Conservation (phyloP, 2,113 vertebrate genomes). For the Rutilus rutilus region DNA sequence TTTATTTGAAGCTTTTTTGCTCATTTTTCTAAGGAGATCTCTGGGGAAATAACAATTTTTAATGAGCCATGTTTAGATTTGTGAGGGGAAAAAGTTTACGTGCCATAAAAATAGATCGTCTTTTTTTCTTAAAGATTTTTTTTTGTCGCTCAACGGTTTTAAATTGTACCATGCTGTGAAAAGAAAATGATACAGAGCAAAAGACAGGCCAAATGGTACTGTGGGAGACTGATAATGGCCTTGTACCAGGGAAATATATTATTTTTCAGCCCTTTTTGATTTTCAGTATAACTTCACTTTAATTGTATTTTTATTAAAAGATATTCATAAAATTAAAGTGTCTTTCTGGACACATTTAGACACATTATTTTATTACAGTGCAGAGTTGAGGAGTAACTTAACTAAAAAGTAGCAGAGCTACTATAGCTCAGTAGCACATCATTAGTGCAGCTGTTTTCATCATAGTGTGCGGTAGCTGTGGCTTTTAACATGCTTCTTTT, state of each 20-base stretch:
- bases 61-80: slow-evolving; percentile 56
- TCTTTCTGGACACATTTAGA: not conserved
- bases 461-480: no score
- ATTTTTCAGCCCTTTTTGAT: slow-evolving; percentile 32
- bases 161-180: slow-evolving; percentile 17
- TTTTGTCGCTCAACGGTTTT: slow-evolving; percentile 24
- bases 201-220: slow-evolving; percentile 12
- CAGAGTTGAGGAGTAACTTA: not conserved
- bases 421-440: not conserved
- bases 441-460: not conserved
- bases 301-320: not conserved
- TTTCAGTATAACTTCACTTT: slow-evolving; percentile 10
- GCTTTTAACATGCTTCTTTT: not conserved
- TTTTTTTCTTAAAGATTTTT: slow-evolving; percentile 38
- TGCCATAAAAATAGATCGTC: slow-evolving; percentile 50
- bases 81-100: slow-evolving; percentile 24
- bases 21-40: slow-evolving; percentile 45
- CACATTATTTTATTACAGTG: not conserved
- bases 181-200: not conserved
- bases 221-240: slow-evolving; percentile 18
- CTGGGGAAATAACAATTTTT: slow-evolving; percentile 54
- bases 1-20: slow-evolving; percentile 50
- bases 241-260: slow-evolving; percentile 1
- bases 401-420: not conserved
- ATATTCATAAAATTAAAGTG: not conserved